Percentiles rank a stretch among this genome's conserved stretches.
These are phyloP conservation scores for Alectoris magna DNA, from an alignment of 2,797 vertebrate genomes.

Conservation along the genomic window DNA sequence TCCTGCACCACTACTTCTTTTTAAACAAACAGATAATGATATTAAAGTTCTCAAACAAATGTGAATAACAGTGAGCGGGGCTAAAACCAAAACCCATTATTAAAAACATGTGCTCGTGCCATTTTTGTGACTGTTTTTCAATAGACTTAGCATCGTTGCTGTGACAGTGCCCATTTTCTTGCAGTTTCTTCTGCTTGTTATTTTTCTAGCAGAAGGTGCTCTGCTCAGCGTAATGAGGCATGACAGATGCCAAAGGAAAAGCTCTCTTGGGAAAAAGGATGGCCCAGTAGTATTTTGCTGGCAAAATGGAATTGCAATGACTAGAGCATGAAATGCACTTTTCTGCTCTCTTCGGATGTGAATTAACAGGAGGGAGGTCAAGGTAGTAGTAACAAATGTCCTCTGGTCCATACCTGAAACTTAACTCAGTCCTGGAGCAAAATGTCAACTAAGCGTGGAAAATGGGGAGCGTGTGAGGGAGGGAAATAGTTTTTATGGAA, in stretches of 20 bases:
- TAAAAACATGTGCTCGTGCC: neutral
- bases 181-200: neutral
- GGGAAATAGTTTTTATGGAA: neutral
- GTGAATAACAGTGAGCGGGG: neutral
- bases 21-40: neutral
- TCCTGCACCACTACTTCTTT: neutral
- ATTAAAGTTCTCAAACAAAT: neutral
- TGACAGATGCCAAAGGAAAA: conserved; percentile 27
- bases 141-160: neutral
- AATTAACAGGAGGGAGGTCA: neutral
- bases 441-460: neutral
- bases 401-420: neutral
- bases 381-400: neutral
- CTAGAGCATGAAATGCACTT: conserved; percentile 16
- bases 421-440: neutral
- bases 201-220: conserved; percentile 36
- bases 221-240: conserved; percentile 49
- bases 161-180: neutral
- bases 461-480: neutral
- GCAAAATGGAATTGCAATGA: conserved; percentile 52
- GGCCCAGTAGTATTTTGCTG: conserved; percentile 15
- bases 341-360: neutral
- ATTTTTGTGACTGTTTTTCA: neutral
- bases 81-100: neutral
- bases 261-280: conserved; percentile 2